Conservation (phyloP, 2,888 invertebrate species). For the Rambutsinella grinnellia region DNA sequence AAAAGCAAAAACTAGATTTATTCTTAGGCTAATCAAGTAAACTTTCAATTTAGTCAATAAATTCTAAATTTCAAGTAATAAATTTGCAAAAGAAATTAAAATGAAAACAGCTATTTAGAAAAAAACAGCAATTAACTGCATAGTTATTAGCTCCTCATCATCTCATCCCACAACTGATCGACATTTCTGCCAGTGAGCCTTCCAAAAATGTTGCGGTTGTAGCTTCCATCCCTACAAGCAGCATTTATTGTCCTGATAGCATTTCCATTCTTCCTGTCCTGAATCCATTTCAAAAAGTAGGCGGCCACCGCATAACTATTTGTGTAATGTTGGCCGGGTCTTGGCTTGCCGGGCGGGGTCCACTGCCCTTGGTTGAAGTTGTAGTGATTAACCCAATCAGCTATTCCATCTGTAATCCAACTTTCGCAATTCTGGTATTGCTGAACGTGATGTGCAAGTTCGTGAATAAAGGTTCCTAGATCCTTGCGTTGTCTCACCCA, state of each 20-base stretch:
- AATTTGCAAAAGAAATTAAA: no score
- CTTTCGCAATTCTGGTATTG: conserved; percentile 1
- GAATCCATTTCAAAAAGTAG: conserved; percentile 25
- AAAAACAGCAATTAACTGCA: no score
- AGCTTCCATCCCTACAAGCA: conserved; percentile 7
- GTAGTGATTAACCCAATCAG: neutral
- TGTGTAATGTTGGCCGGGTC: neutral
- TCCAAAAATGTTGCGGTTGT: neutral
- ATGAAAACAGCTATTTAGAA: no score
- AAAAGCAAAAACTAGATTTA: no score
- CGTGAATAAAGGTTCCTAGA: conserved; percentile 15
- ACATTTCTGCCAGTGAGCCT: conserved; percentile 10
- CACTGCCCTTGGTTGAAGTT: neutral
- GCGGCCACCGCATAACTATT: neutral
- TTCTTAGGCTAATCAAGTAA: no score
- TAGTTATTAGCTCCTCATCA: no score
- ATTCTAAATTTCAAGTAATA: no score
- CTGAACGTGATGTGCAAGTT: conserved; percentile 19
- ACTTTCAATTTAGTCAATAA: no score
- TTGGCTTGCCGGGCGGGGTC: conserved; percentile 12
- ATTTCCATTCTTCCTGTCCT: neutral
- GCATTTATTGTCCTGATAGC: neutral
- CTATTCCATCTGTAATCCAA: conserved; percentile 23
- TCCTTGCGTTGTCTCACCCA: neutral
- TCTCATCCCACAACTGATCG: conserved; percentile 17